Percentiles rank a stretch among this genome's conserved stretches.
Evolutionary conservation across 2,888 invertebrate genomes (phyloP).

Genomic region (Xestoiulus laeticollis): DNA sequence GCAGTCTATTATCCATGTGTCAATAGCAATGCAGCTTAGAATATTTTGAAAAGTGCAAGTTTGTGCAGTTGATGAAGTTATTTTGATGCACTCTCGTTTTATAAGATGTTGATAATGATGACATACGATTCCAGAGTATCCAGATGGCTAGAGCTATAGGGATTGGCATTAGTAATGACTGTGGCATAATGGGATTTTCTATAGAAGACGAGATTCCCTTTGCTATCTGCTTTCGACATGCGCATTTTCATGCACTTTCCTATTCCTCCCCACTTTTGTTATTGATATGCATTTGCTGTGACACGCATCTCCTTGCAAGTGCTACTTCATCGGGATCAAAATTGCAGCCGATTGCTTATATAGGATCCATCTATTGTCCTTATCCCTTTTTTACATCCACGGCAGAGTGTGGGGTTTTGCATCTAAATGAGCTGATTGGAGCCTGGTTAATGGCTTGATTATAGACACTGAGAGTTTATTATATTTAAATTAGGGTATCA

Average conservation of each 20-base stretch:
- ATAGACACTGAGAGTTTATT: slow-evolving; percentile 42
- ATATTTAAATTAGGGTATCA: slow-evolving; percentile 47
- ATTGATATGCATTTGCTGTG: slow-evolving; percentile 38
- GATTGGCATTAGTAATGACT: slow-evolving; percentile 40
- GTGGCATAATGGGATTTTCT: slow-evolving; percentile 38
- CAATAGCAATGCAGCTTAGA: not conserved
- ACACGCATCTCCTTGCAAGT: slow-evolving; percentile 32
- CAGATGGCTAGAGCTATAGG: slow-evolving; percentile 19
- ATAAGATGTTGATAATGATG: slow-evolving; percentile 46
- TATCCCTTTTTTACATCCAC: slow-evolving; percentile 45
- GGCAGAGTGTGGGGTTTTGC: slow-evolving; percentile 24
- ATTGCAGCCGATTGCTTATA: slow-evolving; percentile 39
- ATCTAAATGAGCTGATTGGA: slow-evolving; percentile 45
- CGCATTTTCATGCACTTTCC: not conserved
- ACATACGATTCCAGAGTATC: not conserved
- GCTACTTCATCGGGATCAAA: slow-evolving; percentile 39
- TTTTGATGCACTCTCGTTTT: slow-evolving; percentile 47
- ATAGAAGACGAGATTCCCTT: not conserved
- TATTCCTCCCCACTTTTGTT: slow-evolving; percentile 41
- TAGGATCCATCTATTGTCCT: slow-evolving; percentile 44
- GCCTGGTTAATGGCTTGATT: slow-evolving; percentile 47
- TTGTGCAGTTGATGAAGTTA: slow-evolving; percentile 44
- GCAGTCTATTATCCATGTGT: not conserved
- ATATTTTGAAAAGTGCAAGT: slow-evolving; percentile 23
- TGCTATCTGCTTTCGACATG: slow-evolving; percentile 38